Percentiles rank a stretch among this genome's conserved stretches.
Conservation (phyloP, 2,888 invertebrate species). For the Branchipolynoe longqiensis region DNA sequence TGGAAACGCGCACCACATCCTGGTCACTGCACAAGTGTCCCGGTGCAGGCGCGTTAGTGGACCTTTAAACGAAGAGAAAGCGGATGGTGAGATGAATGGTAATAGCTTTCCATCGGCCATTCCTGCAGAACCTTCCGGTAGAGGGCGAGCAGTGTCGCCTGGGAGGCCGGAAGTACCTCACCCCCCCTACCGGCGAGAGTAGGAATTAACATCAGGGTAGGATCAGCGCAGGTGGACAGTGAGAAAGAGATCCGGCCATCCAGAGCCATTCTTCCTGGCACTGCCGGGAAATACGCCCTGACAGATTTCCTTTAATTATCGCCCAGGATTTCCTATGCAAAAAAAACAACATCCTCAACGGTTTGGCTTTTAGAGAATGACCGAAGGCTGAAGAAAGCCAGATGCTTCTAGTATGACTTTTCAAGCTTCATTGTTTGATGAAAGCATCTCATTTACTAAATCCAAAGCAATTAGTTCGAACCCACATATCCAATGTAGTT, state of each 20-base stretch:
- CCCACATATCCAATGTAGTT: too few relatives aligned
- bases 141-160: not conserved
- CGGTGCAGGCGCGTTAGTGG: too few relatives aligned
- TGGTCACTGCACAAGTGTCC: too few relatives aligned
- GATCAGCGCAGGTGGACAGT: conserved; percentile 1
- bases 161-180: conserved; percentile 31
- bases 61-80: too few relatives aligned
- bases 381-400: not conserved
- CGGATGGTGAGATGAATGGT: too few relatives aligned
- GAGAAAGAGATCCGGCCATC: not conserved
- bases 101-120: too few relatives aligned
- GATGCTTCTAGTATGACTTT: not conserved
- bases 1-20: too few relatives aligned
- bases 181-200: not conserved
- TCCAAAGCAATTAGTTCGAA: too few relatives aligned
- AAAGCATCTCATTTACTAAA: too few relatives aligned
- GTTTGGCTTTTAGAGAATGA: not conserved
- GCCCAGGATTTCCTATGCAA: conserved; percentile 33
- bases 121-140: conserved; percentile 19
- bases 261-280: not conserved
- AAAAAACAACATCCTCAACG: not conserved
- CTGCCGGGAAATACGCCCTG: not conserved
- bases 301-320: conserved; percentile 14
- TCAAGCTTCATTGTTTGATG: too few relatives aligned
- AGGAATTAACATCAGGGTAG: conserved; percentile 7